Evolutionary conservation across 2,888 invertebrate genomes (phyloP).

Genomic region (Cantharis lateralis): DNA sequence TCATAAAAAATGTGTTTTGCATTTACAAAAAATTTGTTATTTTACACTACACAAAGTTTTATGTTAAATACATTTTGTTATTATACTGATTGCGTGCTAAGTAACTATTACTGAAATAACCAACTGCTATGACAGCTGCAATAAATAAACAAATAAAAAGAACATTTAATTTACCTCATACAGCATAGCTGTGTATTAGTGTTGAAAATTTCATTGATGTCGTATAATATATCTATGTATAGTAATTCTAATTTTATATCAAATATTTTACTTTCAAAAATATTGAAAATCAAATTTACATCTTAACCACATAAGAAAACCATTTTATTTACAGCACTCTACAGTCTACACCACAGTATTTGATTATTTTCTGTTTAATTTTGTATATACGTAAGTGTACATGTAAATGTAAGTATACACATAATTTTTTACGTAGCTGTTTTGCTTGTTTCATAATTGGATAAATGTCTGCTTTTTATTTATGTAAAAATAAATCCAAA

Average conservation of each 20-base stretch:
- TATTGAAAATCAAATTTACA: not conserved
- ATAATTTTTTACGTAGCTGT: not conserved
- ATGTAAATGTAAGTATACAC: not conserved
- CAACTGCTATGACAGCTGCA: conserved; percentile 5
- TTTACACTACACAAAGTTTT: not conserved
- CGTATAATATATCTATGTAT: not conserved
- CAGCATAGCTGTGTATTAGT: not conserved
- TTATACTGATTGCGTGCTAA: conserved; percentile 7
- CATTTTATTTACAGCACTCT: not conserved
- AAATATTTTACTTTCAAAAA: not conserved
- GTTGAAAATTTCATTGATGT: not conserved
- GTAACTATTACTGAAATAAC: conserved; percentile 5
- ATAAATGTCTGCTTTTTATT: not conserved
- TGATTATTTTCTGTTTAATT: not conserved
- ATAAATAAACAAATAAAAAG: conserved; percentile 9
- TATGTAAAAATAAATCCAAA: not conserved
- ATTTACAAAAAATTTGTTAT: not conserved
- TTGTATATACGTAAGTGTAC: not conserved
- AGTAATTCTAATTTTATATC: not conserved
- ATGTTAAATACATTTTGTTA: not conserved
- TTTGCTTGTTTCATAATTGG: not conserved
- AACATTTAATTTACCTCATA: not conserved
- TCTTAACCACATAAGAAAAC: not conserved
- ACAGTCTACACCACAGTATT: not conserved
- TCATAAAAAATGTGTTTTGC: not conserved